Percentiles rank a stretch among this genome's conserved stretches.
Conservation (phyloP, 2,888 invertebrate genomes). For the Andrena flavipes region DNA sequence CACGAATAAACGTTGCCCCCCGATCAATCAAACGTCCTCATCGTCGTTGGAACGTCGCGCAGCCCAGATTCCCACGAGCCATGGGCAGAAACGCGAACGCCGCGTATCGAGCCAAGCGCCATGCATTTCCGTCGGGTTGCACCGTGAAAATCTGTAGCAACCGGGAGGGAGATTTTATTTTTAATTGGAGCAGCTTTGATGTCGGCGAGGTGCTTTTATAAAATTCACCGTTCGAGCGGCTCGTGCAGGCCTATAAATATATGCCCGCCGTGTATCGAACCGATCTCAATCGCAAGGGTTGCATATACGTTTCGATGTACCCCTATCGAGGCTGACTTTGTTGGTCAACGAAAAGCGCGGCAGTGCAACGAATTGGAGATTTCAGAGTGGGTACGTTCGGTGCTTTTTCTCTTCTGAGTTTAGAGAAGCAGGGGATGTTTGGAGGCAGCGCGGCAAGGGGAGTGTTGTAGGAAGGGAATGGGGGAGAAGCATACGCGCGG, state of each 20-base stretch:
- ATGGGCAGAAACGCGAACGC: neutral
- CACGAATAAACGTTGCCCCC: neutral
- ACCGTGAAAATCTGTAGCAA: constrained; percentile 31
- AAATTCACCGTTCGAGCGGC: constrained; percentile 43
- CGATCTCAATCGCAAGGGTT: constrained; percentile 16
- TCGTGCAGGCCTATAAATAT: constrained; percentile 29
- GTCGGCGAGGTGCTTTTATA: constrained; percentile 22
- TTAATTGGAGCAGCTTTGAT: constrained; percentile 36
- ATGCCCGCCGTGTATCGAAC: constrained; percentile 9
- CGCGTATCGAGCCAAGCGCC: neutral
- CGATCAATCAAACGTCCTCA: neutral
- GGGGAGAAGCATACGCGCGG: too few relatives aligned
- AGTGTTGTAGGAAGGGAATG: too few relatives aligned
- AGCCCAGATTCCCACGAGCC: neutral
- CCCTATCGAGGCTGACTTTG: neutral
- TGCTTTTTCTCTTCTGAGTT: too few relatives aligned
- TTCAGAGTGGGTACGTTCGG: too few relatives aligned
- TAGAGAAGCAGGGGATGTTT: too few relatives aligned
- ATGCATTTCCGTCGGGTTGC: constrained; percentile 32
- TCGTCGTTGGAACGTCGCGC: neutral
- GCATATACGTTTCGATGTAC: constrained; percentile 22
- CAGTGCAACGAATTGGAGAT: too few relatives aligned
- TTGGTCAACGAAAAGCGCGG: neutral
- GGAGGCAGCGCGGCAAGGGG: too few relatives aligned
- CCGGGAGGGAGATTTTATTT: constrained; percentile 28